These are phyloP conservation scores for Pluvialis apricaria DNA, from an alignment of 2,113 vertebrate species.

Conservation along the genomic window DNA sequence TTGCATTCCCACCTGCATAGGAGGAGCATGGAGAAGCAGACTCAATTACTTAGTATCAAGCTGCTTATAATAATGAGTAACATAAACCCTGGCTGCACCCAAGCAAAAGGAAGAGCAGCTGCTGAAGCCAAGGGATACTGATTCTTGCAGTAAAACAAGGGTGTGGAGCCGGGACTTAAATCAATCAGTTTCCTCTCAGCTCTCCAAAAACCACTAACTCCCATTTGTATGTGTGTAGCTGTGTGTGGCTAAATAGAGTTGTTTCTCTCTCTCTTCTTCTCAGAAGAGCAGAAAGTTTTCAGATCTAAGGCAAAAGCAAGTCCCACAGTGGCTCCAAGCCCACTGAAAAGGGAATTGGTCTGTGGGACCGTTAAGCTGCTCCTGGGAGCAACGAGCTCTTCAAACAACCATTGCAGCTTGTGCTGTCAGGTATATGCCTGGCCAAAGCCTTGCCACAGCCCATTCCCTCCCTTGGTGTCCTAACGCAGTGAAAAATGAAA, in stretches of 20 bases:
- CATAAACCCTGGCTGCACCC: neutral
- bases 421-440: neutral
- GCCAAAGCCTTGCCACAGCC: neutral
- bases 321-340: neutral
- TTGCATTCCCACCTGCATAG: neutral
- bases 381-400: neutral
- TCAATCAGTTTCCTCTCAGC: neutral
- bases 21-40: neutral
- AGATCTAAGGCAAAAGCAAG: neutral
- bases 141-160: neutral
- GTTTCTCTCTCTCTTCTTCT: neutral
- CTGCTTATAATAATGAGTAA: neutral
- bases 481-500: neutral
- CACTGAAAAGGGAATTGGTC: neutral
- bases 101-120: neutral
- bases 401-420: neutral
- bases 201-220: neutral
- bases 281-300: neutral
- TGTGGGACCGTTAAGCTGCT: neutral
- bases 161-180: neutral
- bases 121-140: neutral
- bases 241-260: neutral
- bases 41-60: neutral
- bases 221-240: rapidly evolving
- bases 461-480: neutral